Conservation (phyloP, 2,888 invertebrate genomes). For the Ischnura elegans region DNA sequence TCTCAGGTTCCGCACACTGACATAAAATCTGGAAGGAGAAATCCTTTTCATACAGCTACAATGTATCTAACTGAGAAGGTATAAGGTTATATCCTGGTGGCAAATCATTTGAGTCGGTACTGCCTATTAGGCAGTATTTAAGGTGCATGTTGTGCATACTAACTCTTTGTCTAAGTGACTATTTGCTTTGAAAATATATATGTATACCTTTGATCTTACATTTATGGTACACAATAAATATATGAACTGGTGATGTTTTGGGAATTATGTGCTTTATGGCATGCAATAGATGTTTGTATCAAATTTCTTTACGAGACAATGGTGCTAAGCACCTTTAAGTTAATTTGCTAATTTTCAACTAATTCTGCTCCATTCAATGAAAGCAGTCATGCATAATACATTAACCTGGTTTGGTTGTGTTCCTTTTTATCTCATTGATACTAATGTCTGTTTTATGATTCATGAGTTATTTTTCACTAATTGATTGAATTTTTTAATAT, state of each 20-base stretch:
- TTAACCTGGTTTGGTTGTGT: background rate
- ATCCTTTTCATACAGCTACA: conserved; percentile 81
- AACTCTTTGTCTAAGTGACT: background rate
- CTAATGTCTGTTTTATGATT: too few species aligned
- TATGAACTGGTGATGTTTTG: background rate
- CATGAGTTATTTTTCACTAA: too few species aligned
- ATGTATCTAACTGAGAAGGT: conserved; percentile 85
- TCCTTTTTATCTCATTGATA: background rate
- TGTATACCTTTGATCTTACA: too few species aligned
- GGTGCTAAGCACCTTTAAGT: background rate
- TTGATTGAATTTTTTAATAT: too few species aligned
- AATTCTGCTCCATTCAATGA: background rate
- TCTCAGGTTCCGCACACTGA: conserved; percentile 75
- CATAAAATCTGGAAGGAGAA: conserved; percentile 79
- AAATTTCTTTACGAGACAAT: too few species aligned
- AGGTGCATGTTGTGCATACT: background rate
- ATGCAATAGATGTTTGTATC: too few species aligned
- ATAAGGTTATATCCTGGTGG: conserved; percentile 61
- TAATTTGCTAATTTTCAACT: background rate
- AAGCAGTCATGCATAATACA: background rate
- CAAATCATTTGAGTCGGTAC: background rate
- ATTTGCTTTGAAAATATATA: too few species aligned
- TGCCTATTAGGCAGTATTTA: background rate
- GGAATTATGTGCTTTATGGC: too few species aligned
- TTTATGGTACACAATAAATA: too few species aligned